A percentile compares a stretch with the other conserved stretches of the same genome.
Conservation (phyloP, 2,888 invertebrate genomes). For the Notodonta dromedarius region DNA sequence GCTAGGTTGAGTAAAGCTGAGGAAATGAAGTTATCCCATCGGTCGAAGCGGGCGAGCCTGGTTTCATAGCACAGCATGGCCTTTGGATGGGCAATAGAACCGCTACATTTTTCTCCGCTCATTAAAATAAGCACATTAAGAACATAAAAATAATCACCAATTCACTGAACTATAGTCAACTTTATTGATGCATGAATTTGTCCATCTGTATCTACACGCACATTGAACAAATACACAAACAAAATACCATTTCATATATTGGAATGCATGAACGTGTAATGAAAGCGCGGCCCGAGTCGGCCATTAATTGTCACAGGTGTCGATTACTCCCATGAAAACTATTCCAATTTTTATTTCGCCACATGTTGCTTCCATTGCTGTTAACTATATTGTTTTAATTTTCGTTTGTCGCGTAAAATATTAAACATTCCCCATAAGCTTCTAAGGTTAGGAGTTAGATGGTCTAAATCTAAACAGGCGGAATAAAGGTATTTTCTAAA, state of each 20-base stretch:
- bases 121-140: too few species aligned
- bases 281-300: constrained; percentile 51
- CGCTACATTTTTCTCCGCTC: too few species aligned
- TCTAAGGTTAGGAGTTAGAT: constrained; percentile 25
- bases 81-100: too few species aligned
- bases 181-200: too few species aligned
- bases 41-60: too few species aligned
- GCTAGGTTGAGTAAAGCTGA: too few species aligned
- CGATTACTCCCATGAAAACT: constrained; percentile 59
- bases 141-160: too few species aligned
- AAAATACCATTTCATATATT: constrained; percentile 26
- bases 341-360: constrained; percentile 55
- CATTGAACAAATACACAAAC: constrained; percentile 35
- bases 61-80: too few species aligned
- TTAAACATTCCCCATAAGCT: constrained; percentile 9
- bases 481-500: constrained; percentile 35
- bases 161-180: too few species aligned
- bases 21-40: too few species aligned
- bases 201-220: constrained; percentile 18
- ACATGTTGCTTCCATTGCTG: constrained; percentile 39
- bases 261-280: constrained; percentile 44
- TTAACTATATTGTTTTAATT: neutral
- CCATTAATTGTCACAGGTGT: constrained; percentile 75
- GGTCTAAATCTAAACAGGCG: constrained; percentile 21
- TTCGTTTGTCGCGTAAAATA: neutral